A percentile compares a stretch with the other conserved stretches of the same genome.
phyloP scores from a whole-genome alignment of 2,888 invertebrate genomes.

The Drosophila kokeensis region DNA sequence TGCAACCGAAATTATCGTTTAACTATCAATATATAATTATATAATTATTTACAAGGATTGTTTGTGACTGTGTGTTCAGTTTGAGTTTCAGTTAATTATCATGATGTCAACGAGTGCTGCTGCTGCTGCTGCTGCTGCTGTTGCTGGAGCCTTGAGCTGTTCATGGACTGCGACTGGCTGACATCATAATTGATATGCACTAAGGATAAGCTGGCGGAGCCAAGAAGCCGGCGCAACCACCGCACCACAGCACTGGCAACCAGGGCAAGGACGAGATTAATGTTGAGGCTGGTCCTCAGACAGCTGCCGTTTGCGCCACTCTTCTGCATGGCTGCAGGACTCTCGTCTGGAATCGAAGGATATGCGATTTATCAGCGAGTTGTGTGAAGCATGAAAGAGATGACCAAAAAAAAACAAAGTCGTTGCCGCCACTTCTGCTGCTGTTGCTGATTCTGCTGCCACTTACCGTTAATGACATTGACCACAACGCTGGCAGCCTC shows the following conservation, averaged over 20 bases:
- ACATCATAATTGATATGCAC: conserved; percentile 74
- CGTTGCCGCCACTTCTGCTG: not conserved
- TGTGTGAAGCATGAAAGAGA: not conserved
- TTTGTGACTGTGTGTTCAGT: conserved; percentile 13
- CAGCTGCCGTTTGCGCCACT: conserved; percentile 60
- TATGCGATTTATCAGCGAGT: conserved; percentile 1
- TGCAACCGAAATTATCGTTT: conserved; percentile 40
- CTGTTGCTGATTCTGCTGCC: conserved; percentile 12
- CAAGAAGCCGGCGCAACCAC: conserved; percentile 55
- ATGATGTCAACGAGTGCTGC: conserved; percentile 41
- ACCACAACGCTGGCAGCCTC: conserved; percentile 93
- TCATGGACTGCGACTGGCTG: conserved; percentile 46
- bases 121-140: conserved; percentile 18
- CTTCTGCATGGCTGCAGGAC: conserved; percentile 84
- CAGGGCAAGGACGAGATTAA: conserved; percentile 57
- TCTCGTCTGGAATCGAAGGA: conserved; percentile 74
- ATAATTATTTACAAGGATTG: conserved; percentile 57
- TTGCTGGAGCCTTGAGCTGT: conserved; percentile 12
- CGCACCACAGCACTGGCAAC: conserved; percentile 69
- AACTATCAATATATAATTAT: conserved; percentile 61
- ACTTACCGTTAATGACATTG: conserved; percentile 94
- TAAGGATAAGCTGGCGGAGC: conserved; percentile 35
- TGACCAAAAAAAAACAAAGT: not conserved
- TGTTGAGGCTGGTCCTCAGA: conserved; percentile 35
- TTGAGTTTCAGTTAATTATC: conserved; percentile 61